A percentile compares a stretch with the other conserved stretches of the same genome.
These are phyloP conservation scores for Tuta absoluta DNA, from an alignment of 2,888 invertebrate genomes.

Conservation along the genomic window DNA sequence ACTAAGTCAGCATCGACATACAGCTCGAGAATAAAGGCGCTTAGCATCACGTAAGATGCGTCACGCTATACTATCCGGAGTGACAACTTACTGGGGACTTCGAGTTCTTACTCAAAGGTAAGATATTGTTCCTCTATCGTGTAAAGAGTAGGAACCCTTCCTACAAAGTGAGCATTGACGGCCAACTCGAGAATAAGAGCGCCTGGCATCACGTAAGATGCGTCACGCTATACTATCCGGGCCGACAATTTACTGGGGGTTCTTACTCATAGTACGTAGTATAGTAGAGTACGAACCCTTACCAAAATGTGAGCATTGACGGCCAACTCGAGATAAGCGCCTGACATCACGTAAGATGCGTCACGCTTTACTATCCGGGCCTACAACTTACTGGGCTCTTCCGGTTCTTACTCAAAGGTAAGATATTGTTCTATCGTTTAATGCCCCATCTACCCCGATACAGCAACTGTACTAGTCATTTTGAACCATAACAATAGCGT, in stretches of 20 bases:
- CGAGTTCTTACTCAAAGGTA: conserved; percentile 80
- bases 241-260: too few relatives aligned
- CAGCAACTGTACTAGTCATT: too few relatives aligned
- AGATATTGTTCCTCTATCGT: too few relatives aligned
- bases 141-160: too few relatives aligned
- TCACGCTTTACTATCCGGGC: conserved; percentile 88
- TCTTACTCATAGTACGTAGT: too few relatives aligned
- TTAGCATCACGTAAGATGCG: conserved; percentile 83
- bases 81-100: conserved; percentile 86
- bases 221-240: too few relatives aligned
- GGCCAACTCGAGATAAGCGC: conserved; percentile 82
- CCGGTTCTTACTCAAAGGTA: conserved; percentile 80
- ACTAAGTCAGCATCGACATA: conserved; percentile 83
- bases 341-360: conserved; percentile 83
- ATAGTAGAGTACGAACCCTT: conserved; percentile 92
- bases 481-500: too few relatives aligned
- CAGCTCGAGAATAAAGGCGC: conserved; percentile 82
- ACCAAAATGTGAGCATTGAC: conserved; percentile 84
- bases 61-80: conserved; percentile 88
- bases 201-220: conserved; percentile 84
- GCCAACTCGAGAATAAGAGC: conserved; percentile 83
- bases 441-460: too few relatives aligned
- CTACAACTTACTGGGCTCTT: conserved; percentile 86
- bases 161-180: conserved; percentile 83
- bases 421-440: too few relatives aligned